Conservation (phyloP, 1,140 invertebrate genomes). For the Formica selysi region DNA sequence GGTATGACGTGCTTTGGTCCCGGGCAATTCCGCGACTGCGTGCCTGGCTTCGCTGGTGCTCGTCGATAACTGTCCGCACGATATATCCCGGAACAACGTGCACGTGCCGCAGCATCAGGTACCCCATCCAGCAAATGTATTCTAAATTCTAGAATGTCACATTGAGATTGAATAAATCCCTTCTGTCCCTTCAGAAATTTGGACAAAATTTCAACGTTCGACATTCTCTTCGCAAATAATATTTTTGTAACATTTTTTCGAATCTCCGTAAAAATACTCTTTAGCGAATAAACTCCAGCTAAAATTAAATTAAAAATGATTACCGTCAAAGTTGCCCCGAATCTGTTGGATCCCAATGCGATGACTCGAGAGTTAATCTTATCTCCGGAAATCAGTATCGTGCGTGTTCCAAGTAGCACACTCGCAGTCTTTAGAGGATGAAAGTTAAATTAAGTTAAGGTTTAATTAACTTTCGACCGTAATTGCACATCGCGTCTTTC, state of each 20-base stretch:
- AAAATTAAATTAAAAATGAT: not conserved
- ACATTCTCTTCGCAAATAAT: not conserved
- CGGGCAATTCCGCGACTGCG: constrained; percentile 55
- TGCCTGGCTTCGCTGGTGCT: constrained; percentile 46
- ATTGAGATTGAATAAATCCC: not conserved
- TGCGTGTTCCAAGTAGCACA: not conserved
- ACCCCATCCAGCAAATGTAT: not conserved
- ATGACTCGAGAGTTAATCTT: constrained; percentile 14
- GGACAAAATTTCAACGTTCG: not conserved
- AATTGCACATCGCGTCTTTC: constrained; percentile 10
- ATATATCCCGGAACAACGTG: constrained; percentile 29
- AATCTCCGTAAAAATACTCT: not conserved
- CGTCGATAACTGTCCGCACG: constrained; percentile 53
- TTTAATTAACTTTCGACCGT: constrained; percentile 20
- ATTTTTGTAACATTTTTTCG: not conserved
- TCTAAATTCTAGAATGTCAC: not conserved
- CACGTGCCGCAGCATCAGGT: constrained; percentile 46
- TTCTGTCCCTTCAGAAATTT: not conserved
- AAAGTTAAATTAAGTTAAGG: constrained; percentile 41
- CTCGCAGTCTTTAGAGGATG: not conserved
- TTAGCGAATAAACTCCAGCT: not conserved
- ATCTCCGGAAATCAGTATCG: not conserved
- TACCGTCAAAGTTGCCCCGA: not conserved
- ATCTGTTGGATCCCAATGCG: not conserved
- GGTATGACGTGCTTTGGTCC: constrained; percentile 26